Percentiles rank a stretch among this genome's conserved stretches.
Evolutionary conservation across 2,888 invertebrate species (phyloP).

Genomic region (Lasioglossum zephyrum): DNA sequence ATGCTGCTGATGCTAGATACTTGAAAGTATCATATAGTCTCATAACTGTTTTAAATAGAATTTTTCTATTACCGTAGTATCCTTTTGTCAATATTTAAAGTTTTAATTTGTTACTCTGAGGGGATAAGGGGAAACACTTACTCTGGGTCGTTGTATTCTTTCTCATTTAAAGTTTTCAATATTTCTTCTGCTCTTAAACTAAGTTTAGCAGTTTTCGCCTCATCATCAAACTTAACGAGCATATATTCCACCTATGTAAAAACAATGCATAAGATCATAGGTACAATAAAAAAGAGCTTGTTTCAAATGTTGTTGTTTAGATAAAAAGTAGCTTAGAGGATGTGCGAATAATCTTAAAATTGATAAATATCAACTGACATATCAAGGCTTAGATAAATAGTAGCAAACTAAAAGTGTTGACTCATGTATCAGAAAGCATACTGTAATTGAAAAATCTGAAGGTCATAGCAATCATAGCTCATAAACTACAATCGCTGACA

Average conservation of each 20-base stretch:
- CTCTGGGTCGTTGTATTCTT: slow-evolving; percentile 91
- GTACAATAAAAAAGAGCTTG: slow-evolving; percentile 8
- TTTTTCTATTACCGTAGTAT: slow-evolving; percentile 1
- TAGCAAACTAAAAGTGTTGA: slow-evolving; percentile 32
- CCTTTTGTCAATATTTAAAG: not conserved
- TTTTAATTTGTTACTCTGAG: not conserved
- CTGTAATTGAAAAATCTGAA: slow-evolving; percentile 34
- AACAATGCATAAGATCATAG: not conserved
- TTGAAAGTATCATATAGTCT: not conserved
- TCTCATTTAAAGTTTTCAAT: slow-evolving; percentile 91
- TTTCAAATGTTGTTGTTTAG: not conserved
- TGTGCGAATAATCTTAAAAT: not conserved
- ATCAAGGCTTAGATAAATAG: not conserved
- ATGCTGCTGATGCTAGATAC: not conserved
- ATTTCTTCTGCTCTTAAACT: slow-evolving; percentile 94
- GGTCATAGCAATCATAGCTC: slow-evolving; percentile 7
- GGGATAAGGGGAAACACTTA: slow-evolving; percentile 80
- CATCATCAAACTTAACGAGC: slow-evolving; percentile 96
- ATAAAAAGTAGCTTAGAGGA: too few species aligned
- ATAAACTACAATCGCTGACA: slow-evolving; percentile 1
- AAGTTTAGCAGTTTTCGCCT: slow-evolving; percentile 92
- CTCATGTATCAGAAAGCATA: slow-evolving; percentile 25
- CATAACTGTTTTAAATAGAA: not conserved
- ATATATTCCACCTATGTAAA: slow-evolving; percentile 94
- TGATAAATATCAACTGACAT: not conserved